Conservation (phyloP, 2,888 invertebrate genomes). For the Suillia variegata region DNA sequence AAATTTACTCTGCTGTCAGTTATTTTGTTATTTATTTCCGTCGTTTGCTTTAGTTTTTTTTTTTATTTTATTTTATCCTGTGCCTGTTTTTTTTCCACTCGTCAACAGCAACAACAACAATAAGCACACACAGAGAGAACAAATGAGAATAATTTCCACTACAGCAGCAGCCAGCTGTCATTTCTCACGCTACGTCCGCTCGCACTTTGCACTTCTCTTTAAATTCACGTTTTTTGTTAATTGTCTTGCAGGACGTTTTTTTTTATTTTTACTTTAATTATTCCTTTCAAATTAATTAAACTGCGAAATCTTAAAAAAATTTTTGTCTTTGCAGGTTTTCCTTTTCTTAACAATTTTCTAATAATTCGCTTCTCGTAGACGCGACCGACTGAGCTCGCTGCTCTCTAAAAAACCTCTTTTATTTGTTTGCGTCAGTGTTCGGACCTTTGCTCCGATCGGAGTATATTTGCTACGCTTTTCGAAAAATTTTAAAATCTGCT, state of each 20-base stretch:
- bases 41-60: conserved; percentile 20
- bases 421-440: conserved; percentile 27
- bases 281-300: conserved; percentile 1
- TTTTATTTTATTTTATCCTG: conserved; percentile 11
- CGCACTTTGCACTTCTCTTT: conserved; percentile 20
- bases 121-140: conserved; percentile 22
- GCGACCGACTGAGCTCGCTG: conserved; percentile 49
- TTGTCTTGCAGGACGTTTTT: neutral
- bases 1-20: conserved; percentile 5
- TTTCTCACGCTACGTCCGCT: conserved; percentile 33
- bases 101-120: conserved; percentile 12
- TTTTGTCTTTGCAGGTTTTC: too few species aligned
- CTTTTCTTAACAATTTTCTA: conserved; percentile 1
- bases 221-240: neutral
- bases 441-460: too few species aligned
- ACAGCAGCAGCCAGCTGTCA: conserved; percentile 40
- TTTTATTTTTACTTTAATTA: conserved; percentile 5
- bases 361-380: conserved; percentile 21
- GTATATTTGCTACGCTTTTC: too few species aligned
- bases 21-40: conserved; percentile 24
- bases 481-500: neutral
- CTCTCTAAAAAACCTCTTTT: conserved; percentile 43
- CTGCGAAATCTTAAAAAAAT: too few species aligned
- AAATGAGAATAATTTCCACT: conserved; percentile 22
- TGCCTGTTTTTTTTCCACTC: neutral